Percentiles rank a stretch among this genome's conserved stretches.
Evolutionary conservation across 2,888 invertebrate species (phyloP).

Genomic region (Chaetoderma sp.): DNA sequence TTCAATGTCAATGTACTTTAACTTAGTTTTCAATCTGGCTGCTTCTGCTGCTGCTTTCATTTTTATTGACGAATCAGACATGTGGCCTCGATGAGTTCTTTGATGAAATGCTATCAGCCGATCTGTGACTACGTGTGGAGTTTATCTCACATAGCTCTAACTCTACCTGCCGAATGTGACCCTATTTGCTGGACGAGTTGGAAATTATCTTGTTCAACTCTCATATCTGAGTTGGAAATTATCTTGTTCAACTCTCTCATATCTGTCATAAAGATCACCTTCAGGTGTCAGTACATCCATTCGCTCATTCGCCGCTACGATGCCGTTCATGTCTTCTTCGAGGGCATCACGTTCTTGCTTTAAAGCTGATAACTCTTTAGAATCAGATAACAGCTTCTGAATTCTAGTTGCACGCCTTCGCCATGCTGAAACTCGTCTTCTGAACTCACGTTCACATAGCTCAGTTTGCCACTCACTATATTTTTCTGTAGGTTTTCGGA

Average conservation of each 20-base stretch:
- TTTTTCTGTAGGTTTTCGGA: neutral
- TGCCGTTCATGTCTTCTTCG: neutral
- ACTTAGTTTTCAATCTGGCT: conserved; percentile 11
- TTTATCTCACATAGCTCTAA: neutral
- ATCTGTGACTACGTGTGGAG: neutral
- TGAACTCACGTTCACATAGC: neutral
- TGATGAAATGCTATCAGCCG: neutral
- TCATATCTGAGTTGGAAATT: neutral
- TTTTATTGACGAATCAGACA: neutral
- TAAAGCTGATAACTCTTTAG: neutral
- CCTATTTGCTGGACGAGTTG: neutral
- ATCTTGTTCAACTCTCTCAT: neutral
- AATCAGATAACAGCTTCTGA: neutral
- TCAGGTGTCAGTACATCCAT: neutral
- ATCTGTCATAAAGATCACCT: neutral
- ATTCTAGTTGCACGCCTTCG: neutral
- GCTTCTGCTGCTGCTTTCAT: conserved; percentile 3
- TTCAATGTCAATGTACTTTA: conserved; percentile 18
- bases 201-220: neutral
- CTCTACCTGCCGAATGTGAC: neutral
- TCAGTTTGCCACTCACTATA: neutral
- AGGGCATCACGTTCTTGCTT: neutral
- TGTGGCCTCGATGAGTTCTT: too few relatives aligned
- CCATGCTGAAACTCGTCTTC: neutral
- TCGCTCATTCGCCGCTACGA: neutral